Evolutionary conservation across 1,140 invertebrate genomes (phyloP), one percentile per base, ranked within the genome.

Genomic region (Drosophila pachea): DNA sequence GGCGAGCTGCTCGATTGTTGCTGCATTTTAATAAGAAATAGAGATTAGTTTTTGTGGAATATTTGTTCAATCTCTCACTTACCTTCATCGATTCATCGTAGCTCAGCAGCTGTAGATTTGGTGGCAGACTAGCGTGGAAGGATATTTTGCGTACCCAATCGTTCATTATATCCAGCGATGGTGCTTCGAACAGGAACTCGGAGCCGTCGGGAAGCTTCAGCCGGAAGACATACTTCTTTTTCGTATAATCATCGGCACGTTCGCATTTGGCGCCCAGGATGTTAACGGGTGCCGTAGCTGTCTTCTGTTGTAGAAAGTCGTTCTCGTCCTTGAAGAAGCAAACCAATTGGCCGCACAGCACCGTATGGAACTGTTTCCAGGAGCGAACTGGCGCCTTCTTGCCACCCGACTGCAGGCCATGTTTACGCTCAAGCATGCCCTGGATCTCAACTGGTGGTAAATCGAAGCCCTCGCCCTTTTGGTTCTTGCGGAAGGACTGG

Each of bases 311-410:
- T 45, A 93, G 91, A 90, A 98, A 99, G 91, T 98, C 97, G 67
- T 95, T 94, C 79, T 96, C 94, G 88, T 98, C 98, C 88, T 98
- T 97, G 91, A 99, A 99, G 94, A 99, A 99, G 90, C 97, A 99
- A 22, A 99, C 90, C 63, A 99, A 90, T 89, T 99, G 98, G 0
- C 98, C 98, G 88, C 97, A 99, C 1, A 99, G 91, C 32, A 99
- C 97, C 73, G 96, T 97, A 89, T 99, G 98, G 90, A 96, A 97
- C 50, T 93, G 94, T 82, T 98, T 98, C 98, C 98, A 99, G 0
- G 97, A 97, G 5, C 98, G 91, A 8, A 98, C 96, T 0, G 97
- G 95, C 0, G 98, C 97, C 73, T 96, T 94, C 90, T 98, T 98
- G 4, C 97, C 97, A 12, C 97, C 97, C 64, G 94, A 94, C 70